phyloP scores from a whole-genome alignment of 2,888 invertebrate genomes.

The Mactromeris polynyma region DNA sequence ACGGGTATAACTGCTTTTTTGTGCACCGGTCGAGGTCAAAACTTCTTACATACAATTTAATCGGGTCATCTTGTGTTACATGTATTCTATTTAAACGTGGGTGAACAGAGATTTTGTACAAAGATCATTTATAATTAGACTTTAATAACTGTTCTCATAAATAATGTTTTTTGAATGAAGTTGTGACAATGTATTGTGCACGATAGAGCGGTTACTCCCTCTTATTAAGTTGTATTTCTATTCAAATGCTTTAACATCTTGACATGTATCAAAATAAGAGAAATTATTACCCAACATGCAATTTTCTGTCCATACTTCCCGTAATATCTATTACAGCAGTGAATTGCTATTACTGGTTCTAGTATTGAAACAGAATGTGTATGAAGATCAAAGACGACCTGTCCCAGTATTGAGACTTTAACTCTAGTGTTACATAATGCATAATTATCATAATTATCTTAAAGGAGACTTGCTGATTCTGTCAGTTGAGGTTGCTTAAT shows the following conservation, averaged over 20 bases:
- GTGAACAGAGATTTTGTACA: neutral
- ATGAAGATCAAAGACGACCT: neutral
- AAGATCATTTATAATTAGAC: neutral
- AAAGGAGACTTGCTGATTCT: neutral
- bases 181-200: neutral
- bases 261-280: neutral
- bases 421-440: neutral
- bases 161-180: slow-evolving; percentile 22
- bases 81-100: neutral
- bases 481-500: neutral
- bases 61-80: slow-evolving; percentile 25
- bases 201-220: neutral
- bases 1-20: slow-evolving; percentile 5
- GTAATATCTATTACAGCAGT: neutral
- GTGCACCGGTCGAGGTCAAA: slow-evolving; percentile 24
- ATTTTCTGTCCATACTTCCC: neutral
- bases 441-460: neutral
- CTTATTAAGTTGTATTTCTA: neutral
- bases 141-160: slow-evolving; percentile 16
- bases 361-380: neutral
- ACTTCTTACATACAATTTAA: neutral
- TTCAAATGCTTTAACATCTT: neutral
- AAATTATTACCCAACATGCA: neutral
- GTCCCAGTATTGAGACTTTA: neutral
- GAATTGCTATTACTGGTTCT: neutral